Percentiles rank a stretch among this genome's conserved stretches.
These are phyloP conservation scores for Monodelphis domestica DNA, from an alignment of 2,797 vertebrate species.

Conservation along the genomic window DNA sequence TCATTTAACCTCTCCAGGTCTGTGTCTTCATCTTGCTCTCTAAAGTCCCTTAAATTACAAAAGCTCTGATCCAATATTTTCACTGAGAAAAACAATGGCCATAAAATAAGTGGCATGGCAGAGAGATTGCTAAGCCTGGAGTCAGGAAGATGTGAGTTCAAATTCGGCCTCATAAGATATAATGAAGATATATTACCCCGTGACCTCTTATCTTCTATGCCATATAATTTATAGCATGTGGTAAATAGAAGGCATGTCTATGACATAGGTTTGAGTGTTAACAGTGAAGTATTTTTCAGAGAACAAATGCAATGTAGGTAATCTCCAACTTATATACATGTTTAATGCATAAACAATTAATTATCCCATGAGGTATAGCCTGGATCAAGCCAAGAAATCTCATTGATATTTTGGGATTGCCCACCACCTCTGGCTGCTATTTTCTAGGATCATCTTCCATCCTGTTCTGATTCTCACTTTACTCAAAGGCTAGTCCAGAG, in stretches of 20 bases:
- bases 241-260: neutral
- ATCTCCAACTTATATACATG: neutral
- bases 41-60: neutral
- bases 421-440: neutral
- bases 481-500: neutral
- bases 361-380: neutral
- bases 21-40: neutral
- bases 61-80: neutral
- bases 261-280: neutral
- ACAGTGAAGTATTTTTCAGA: neutral
- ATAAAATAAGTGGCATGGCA: neutral
- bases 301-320: neutral
- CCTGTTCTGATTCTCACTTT: neutral
- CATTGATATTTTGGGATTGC: neutral
- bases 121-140: neutral
- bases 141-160: neutral
- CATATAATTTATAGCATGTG: neutral
- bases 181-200: too few species aligned
- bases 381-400: neutral
- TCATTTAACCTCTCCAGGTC: neutral
- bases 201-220: neutral
- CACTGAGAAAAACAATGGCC: neutral
- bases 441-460: neutral
- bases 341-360: neutral
- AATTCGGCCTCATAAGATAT: neutral